These are phyloP conservation scores for Pterocles orientalis DNA, from an alignment of 2,113 vertebrate species.

Conservation along the genomic window DNA sequence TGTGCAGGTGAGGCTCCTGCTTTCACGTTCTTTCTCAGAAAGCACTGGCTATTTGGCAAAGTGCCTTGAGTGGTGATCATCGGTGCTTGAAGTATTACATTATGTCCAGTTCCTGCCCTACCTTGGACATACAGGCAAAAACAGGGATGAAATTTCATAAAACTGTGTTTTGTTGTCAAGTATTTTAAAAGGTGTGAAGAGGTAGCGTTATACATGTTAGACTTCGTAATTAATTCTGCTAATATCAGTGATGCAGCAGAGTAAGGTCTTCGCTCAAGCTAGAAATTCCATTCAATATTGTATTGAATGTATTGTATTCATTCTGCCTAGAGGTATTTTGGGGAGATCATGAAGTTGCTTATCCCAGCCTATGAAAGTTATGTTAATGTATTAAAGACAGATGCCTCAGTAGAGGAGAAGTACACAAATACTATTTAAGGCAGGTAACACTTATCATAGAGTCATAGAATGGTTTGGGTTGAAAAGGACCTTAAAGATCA, in stretches of 20 bases:
- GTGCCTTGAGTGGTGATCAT: background rate
- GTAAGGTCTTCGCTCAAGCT: background rate
- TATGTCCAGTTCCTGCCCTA: background rate
- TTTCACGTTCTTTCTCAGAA: background rate
- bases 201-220: background rate
- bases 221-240: background rate
- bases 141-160: background rate
- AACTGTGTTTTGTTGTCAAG: background rate
- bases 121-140: background rate
- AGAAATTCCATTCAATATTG: background rate
- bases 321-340: background rate
- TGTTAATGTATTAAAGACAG: background rate
- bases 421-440: background rate
- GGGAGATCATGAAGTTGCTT: background rate
- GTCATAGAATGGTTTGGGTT: too few species aligned
- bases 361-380: background rate
- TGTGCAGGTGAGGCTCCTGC: background rate
- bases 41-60: background rate
- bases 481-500: too few species aligned
- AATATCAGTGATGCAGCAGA: background rate
- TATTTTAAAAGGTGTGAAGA: background rate
- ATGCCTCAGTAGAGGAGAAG: background rate
- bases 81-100: background rate
- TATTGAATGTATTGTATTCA: too few species aligned
- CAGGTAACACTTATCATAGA: background rate